A percentile compares a stretch with the other conserved stretches of the same genome.
phyloP scores from a whole-genome alignment of 2,888 invertebrate species.

The Diadegma fenestrale region DNA sequence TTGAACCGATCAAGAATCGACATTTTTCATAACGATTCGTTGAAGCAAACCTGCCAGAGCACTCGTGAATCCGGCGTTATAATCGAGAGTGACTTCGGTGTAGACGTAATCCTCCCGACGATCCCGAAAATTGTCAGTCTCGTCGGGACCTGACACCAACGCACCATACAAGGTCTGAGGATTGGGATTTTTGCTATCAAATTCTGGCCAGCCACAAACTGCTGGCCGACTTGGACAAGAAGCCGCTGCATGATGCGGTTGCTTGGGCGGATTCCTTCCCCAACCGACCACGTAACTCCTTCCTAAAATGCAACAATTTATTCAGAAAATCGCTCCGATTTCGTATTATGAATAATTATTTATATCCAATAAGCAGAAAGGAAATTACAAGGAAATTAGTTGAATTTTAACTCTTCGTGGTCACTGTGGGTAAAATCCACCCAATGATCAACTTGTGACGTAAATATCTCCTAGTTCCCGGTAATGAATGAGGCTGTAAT shows the following conservation, averaged over 20 bases:
- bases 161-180: constrained; percentile 87
- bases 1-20: constrained; percentile 27
- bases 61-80: constrained; percentile 87
- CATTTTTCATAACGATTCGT: constrained; percentile 72
- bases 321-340: not conserved
- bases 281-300: constrained; percentile 87
- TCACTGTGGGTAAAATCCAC: too few relatives aligned
- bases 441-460: too few relatives aligned
- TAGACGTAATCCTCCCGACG: constrained; percentile 86
- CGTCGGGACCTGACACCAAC: constrained; percentile 87
- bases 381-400: not conserved
- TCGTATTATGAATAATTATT: not conserved
- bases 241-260: constrained; percentile 87
- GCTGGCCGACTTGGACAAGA: constrained; percentile 86
- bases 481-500: too few relatives aligned
- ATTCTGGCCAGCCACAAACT: constrained; percentile 86
- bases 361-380: not conserved
- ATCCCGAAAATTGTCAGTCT: constrained; percentile 86
- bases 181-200: constrained; percentile 84
- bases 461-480: too few relatives aligned
- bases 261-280: constrained; percentile 86
- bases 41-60: constrained; percentile 86
- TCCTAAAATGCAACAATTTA: constrained; percentile 77
- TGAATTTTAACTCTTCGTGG: too few relatives aligned
- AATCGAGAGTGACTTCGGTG: constrained; percentile 87